Base-by-base conservation (phyloP, 2,113 vertebrate species). In the Chauna torquata region DNA sequence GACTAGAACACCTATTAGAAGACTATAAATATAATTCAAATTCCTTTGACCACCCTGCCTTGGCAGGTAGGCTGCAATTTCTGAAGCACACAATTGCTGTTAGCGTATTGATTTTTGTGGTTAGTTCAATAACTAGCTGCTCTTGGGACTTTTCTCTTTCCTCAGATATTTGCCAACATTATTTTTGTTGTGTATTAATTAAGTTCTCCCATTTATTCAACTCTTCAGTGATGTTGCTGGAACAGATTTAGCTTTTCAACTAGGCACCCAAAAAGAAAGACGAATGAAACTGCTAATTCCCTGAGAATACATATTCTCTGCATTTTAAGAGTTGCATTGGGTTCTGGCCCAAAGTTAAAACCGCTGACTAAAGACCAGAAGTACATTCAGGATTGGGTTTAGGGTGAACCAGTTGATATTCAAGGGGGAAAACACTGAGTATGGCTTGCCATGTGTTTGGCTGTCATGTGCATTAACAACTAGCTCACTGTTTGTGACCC, bases 31-130 rank as follows among this genome's bases (percentile, higher is more conserved):
- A 23, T 9, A 44, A 71, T 84, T 85, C 19, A 64, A 40, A 62
- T 70, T 49, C 38, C 54, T 71, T 58, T 90, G 52, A 62, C 38
- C 58, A 71, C 42, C 57, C 12, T 34, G 27, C 76, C 55, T 91
- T 91, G 83, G 70, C 81, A 94, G 40, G 12, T 96, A 64, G 74
- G 30, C 40, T 96, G 74, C 45, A n/a, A 17, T 82, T 78, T 69
- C 52, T 94, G 82, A 76, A 83, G 69, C 25, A 64, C 18, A 66
- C 49, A 34, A 0, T 49, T 79, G 38, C 49, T 93, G 77, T 52
- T 27, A 55, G 49, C 19, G 7, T 34, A 92, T 94, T 79, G 91
- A 95, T 94, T 94, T 95, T 82, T 93, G 91, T 62, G 85, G 38
- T 57, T 65, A 78, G 18, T 84, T 96, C 92, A 82, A 68, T 82